Evolutionary conservation across 2,113 vertebrate species (phyloP), one percentile per base, ranked within the genome.

Genomic region (Myocastor coypus): DNA sequence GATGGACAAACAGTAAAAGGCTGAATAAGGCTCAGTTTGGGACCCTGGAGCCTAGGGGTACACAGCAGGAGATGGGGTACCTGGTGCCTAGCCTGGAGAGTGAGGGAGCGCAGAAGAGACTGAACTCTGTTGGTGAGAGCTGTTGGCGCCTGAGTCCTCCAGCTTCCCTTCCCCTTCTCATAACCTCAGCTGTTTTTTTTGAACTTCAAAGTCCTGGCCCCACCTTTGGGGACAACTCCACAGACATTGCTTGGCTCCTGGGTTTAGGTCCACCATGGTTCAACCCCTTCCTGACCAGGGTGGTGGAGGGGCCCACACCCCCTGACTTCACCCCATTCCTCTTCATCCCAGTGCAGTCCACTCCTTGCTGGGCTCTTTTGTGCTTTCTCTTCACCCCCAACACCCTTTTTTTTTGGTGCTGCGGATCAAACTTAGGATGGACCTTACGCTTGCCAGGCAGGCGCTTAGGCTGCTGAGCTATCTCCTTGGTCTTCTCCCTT

Each of bases 1-100:
- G 93, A 97, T 88, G 96, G 87, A 95, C 75, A 91, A 93, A 87
- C 94, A 97, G 97, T 97, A 97, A 98, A 98, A 96, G 94, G 61
- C 94, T 96, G 92, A 96, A 40, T 7, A 11, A 92, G 92, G 92
- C 85, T 82, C 30, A 0, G 28, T 92, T 92, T 96, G 93, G 93
- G 92, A 89, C 63, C 95, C 63, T 95, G 84, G 75, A 81, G 64
- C 89, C 63, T 94, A 78, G 82, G 75, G 87, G 86, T 37, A 66
- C 37, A 22, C 26, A 30, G 17, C 1, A 16, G n/a, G 16, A 64
- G 22, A 3, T 2, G 30, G 32, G 71, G 63, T 7, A 10, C 11
- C 17, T 2, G 11, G 34, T 2, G 52, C 30, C 37, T 28, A 55
- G 50, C 52, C 83, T 0, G 6, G n/a, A 17, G 30, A n/a, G 26